Base-by-base conservation (phyloP, 1,140 invertebrate genomes). In the Asobara japonica region DNA sequence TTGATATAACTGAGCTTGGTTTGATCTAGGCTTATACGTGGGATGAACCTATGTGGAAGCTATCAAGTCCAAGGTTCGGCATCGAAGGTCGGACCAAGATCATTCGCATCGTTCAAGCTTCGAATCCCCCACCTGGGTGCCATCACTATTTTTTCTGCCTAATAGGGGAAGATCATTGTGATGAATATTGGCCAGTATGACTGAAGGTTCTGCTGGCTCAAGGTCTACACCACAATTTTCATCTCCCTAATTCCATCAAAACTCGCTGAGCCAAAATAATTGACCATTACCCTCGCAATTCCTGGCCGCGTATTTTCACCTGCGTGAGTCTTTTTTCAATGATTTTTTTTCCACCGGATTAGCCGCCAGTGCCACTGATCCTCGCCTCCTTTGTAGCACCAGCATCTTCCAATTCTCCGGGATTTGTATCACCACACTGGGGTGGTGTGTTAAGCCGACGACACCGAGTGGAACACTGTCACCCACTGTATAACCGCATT, bases 381-480 rank as follows among this genome's bases (percentile, higher is more conserved):
- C 51, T 56, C 65, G 73, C 74, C 45, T 74, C 77, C 73, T 78
- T 80, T 80, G 79, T 83, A 78, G 85, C 78, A 83, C 85, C 86
- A 83, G 84, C 86, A 86, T 85, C 82, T 82, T 79, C 78, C 84
- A 87, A 86, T 87, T 86, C 80, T 76, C 76, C 62, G 79, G 85
- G 86, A 87, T 87, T 87, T 87, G 83, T 86, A 85, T 85, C 81
- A 80, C 78, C 83, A 83, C 84, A 83, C 82, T 70, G 68, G 82
- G 84, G 86, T n/a, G n/a, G 85, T 83, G 85, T 85, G 82, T 82
- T 87, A 88, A 87, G 84, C 27, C 29, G 25, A 29, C 29, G 56
- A 30, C 51, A 27, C 6, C 18, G 7, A 56, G 20, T 31, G 31
- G 29, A 83, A 83, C 84, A 84, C 81, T 82, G 38, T 65, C 25